Evolutionary conservation across 2,797 vertebrate species (phyloP).

Genomic region (Leuciscus waleckii): DNA sequence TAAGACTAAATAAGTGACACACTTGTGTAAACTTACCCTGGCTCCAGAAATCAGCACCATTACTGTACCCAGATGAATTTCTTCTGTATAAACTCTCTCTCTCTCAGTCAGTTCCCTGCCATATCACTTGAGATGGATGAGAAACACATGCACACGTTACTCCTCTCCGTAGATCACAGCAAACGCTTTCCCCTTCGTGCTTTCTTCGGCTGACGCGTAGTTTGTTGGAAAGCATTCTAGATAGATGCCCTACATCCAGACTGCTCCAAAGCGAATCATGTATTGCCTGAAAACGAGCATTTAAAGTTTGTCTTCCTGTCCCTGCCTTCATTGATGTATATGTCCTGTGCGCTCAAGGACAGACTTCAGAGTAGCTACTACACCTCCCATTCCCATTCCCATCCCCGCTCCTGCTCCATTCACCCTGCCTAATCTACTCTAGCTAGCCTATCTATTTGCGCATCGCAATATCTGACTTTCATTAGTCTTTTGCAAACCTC

Average conservation of each 20-base stretch:
- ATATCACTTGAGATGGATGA: slow-evolving; percentile 18
- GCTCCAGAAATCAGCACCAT: slow-evolving; percentile 35
- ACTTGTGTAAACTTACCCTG: slow-evolving; percentile 41
- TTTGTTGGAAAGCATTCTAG: slow-evolving; percentile 55
- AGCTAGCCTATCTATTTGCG: slow-evolving; percentile 61
- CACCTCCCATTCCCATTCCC: slow-evolving; percentile 56
- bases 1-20: neutral
- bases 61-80: slow-evolving; percentile 28
- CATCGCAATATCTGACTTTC: slow-evolving; percentile 3
- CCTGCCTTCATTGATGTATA: slow-evolving; percentile 37
- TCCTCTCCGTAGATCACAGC: slow-evolving; percentile 41
- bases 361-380: slow-evolving; percentile 72
- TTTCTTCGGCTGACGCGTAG: slow-evolving; percentile 47
- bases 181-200: slow-evolving; percentile 36
- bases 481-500: neutral
- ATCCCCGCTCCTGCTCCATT: slow-evolving; percentile 55
- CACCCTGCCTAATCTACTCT: slow-evolving; percentile 55
- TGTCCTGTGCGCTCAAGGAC: slow-evolving; percentile 73
- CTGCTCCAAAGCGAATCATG: slow-evolving; percentile 22
- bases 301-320: slow-evolving; percentile 50
- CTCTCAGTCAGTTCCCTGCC: slow-evolving; percentile 17
- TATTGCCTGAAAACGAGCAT: slow-evolving; percentile 24
- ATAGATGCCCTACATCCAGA: slow-evolving; percentile 53
- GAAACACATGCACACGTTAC: slow-evolving; percentile 16
- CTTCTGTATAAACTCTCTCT: slow-evolving; percentile 11